Conservation (phyloP, 92 coral and sea anemone genomes). For the Heliopora coerulea region DNA sequence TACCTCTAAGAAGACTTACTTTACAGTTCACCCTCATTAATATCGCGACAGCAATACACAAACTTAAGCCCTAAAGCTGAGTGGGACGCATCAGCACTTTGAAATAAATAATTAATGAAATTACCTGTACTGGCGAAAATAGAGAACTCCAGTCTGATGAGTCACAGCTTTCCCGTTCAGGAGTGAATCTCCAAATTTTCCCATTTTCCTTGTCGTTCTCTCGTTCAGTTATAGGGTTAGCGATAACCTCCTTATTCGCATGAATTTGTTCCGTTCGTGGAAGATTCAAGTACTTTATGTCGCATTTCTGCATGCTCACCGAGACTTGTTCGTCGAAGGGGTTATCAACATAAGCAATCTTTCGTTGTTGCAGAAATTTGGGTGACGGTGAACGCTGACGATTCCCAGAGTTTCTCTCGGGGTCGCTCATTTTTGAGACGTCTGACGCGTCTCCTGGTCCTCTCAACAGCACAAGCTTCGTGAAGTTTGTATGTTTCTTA, state of each 20-base stretch:
- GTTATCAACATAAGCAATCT: slow-evolving; percentile 25
- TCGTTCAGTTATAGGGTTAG: background rate
- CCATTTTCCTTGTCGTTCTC: background rate
- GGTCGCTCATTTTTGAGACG: too few relatives aligned
- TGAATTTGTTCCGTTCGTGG: background rate
- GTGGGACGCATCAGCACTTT: too few relatives aligned
- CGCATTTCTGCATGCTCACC: slow-evolving; percentile 15
- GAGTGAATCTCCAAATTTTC: background rate
- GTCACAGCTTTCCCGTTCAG: background rate
- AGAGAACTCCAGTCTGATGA: slow-evolving; percentile 25
- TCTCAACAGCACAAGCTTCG: too few relatives aligned
- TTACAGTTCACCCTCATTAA: too few relatives aligned
- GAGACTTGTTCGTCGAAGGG: slow-evolving; percentile 35
- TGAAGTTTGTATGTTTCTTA: too few relatives aligned
- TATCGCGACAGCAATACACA: too few relatives aligned
- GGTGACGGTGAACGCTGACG: slow-evolving; percentile 20
- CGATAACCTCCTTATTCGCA: background rate
- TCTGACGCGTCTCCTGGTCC: too few relatives aligned
- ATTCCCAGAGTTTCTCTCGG: too few relatives aligned
- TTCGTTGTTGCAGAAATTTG: slow-evolving; percentile 21
- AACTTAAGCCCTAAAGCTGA: too few relatives aligned
- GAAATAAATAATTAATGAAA: too few relatives aligned
- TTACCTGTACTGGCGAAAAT: slow-evolving; percentile 29
- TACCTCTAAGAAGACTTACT: too few relatives aligned
- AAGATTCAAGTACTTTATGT: slow-evolving; percentile 17